Evolutionary conservation across 2,888 invertebrate genomes (phyloP).

Genomic region (Mesochorus sp.): DNA sequence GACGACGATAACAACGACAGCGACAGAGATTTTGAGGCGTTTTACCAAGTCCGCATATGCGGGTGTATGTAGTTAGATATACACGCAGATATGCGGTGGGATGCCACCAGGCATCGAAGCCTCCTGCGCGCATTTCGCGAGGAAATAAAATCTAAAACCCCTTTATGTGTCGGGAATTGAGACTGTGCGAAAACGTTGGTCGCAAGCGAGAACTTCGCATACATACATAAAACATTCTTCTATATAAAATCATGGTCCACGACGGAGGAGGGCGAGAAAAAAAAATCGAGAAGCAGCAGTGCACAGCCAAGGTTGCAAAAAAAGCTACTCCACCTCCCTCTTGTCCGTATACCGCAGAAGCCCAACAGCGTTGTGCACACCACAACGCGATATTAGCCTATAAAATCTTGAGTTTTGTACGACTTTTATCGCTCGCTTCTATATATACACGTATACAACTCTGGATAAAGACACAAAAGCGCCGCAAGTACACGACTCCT

Average conservation of each 20-base stretch:
- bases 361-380: slow-evolving; percentile 60
- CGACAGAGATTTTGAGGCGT: slow-evolving; percentile 46
- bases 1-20: slow-evolving; percentile 33
- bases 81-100: slow-evolving; percentile 20
- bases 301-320: slow-evolving; percentile 17
- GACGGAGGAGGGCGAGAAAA: slow-evolving; percentile 49
- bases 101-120: slow-evolving; percentile 58
- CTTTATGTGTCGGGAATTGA: slow-evolving; percentile 70
- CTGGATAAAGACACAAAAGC: slow-evolving; percentile 65
- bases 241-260: slow-evolving; percentile 75
- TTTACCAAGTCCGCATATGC: slow-evolving; percentile 31
- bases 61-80: neutral
- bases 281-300: slow-evolving; percentile 32
- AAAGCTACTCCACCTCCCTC: slow-evolving; percentile 48
- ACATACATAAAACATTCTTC: slow-evolving; percentile 74
- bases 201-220: slow-evolving; percentile 64
- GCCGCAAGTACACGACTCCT: slow-evolving; percentile 15
- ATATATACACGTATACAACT: slow-evolving; percentile 34
- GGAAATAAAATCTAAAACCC: slow-evolving; percentile 73
- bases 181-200: slow-evolving; percentile 62
- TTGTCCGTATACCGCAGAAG: slow-evolving; percentile 36
- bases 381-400: slow-evolving; percentile 72
- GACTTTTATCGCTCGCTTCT: slow-evolving; percentile 70
- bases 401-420: slow-evolving; percentile 77
- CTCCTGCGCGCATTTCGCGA: slow-evolving; percentile 49